Evolutionary conservation across 1,140 invertebrate species (phyloP), one percentile per base, ranked within the genome.

Genomic region (Radopholus similis): DNA sequence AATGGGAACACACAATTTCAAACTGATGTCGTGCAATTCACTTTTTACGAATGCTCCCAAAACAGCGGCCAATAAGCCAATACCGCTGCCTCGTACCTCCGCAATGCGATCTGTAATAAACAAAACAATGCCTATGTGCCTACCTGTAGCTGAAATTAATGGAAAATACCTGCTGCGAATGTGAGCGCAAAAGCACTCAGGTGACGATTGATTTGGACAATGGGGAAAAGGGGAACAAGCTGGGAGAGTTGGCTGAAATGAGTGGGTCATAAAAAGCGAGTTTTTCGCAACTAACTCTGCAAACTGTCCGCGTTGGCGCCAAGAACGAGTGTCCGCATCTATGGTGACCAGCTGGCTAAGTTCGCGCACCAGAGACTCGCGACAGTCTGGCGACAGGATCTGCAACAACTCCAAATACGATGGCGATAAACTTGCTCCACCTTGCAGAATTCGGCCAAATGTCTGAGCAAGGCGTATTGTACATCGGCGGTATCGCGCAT

Each of bases 111-210:
- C 66, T 68, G 4, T 37, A 68, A 67, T 18, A 54, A 1, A 26
- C 2, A 11, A 47, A 68, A 62, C 4, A 47, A 47, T 47, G 44
- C 18, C 21, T 26, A 44, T 28, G 13, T 9, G 4, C 11, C 13
- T 8, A 58, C 32, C 15, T 40, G 3, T 21, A 11, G 9, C 26
- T 47, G 23, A 59, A 59, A 57, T 65, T n/a, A 63, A 47, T 15
- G 26, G 6, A 44, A 32, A 11, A 32, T 28, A 68, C 66, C 66
- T 38, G 66, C 54, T 28, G 66, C 35, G 54, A 68, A 68, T 8
- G 66, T 51, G 26, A 68, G 49, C 15, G 66, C 66, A 68, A 51
- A 68, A 8, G 55, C 66, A 56, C 66, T 51, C 28, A 68, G 54
- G 55, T 65, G 65, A 15, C 65, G 42, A 44, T 68, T 67, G n/a